Evolutionary conservation across 2,113 vertebrate genomes (phyloP), one percentile per base, ranked within the genome.

Genomic region (Chlorodrepanis virens): DNA sequence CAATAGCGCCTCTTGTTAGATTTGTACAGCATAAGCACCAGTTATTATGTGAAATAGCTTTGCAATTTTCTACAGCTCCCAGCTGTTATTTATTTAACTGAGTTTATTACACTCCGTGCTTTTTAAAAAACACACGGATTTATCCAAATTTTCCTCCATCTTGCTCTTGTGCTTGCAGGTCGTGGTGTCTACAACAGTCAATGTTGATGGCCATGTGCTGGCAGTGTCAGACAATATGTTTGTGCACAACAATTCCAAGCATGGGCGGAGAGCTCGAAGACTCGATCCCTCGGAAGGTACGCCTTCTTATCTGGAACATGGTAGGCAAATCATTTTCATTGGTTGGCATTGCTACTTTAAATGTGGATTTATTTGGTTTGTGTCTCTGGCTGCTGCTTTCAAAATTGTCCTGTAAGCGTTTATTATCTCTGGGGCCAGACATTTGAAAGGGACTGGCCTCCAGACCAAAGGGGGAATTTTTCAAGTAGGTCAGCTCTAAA

Each of bases 151-250:
- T 97, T 94, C 94, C 92, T 89, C 93, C 87, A 37, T 97, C 89
- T 97, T 93, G 78, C 87, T 95, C 93, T 92, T 94, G 50, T 92
- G 79, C 94, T 92, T 90, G 45, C 96, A 99, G 99, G 99, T 99
- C 96, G 99, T 99, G 98, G 97, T 99, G 95, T 99, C 99, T 97
- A 99, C 99, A 80, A 99, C 99, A 35, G 98, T 99, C 97, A 99
- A 99, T 13, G 99, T 99, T 83, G 99, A 99, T 59, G 99, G 99
- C 92, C 99, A 99, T 50, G 98, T 99, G 96, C 97, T 99, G 83
- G 99, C 99, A 33, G 99, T 99, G 97, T 99, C 99, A 40, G 99
- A 99, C 98, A 99, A 99, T 96, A 99, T 99, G 99, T 99, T 99
- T 96, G 99, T 99, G 86, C 99, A 99, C 97, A 99, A 99, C 98